Base-by-base conservation (phyloP, 2,888 invertebrate species). In the Andricus quercusramuli region DNA sequence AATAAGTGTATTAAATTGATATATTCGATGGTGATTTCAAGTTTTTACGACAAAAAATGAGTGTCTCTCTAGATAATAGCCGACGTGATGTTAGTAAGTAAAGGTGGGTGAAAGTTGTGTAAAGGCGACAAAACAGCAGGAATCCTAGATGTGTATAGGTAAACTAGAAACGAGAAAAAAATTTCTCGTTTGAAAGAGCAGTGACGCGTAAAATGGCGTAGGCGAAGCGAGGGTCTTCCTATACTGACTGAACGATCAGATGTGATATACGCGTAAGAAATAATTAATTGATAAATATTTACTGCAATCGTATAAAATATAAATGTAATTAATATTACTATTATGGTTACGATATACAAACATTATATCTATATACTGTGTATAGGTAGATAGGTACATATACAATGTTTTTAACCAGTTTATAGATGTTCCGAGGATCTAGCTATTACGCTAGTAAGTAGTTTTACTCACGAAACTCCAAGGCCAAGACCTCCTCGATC, bases 231-330 rank as follows among this genome's bases (percentile, higher is more conserved):
- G 92, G 92, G 92, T 92, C 92, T 92, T 92, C 92, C 92, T 92
- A 92, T 90, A 92, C 90, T 92, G 92, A 92, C 92, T 92, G 92
- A 92, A 92, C 90, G 92, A 92, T 92, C 92, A 92, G 92, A 92
- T 92, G 92, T 92, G 92, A 92, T 92, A 92, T 92, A 92, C 88
- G 90, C 90, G 90, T 92, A 92, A 92, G 92, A 89, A 91, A 91
- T 90, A 89, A 89, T 89, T 88, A 83, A 89, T 87, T 89, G 87
- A 89, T 89, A 87, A 85, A 84, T 90, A 89, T 90, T 90, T 89
- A 90, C 88, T 88, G 88, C 90, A 89, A 89, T 90, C 89, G 89
- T 84, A 88, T 88, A 87, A 85, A 85, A 89, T 84, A 88, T 88
- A 87, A 86, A 85, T 88, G 85, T 89, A 87, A 87, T 88, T 89